Percentiles rank a stretch among this genome's conserved stretches.
Conservation (phyloP, 2,888 invertebrate genomes). For the Bellardia bayeri region DNA sequence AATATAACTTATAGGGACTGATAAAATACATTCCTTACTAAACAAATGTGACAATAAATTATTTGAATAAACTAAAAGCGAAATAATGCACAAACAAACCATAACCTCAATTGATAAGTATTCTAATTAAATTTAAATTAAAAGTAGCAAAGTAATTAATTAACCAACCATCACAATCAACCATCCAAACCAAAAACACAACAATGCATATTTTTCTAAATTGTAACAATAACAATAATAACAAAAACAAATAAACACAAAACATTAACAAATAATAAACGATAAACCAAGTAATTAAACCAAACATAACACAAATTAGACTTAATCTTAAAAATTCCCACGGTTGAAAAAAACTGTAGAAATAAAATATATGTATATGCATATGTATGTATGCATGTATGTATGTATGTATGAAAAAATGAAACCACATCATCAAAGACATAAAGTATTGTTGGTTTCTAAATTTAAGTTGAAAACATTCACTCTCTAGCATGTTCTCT, state of each 20-base stretch:
- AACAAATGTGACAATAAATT: constrained; percentile 18
- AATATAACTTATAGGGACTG: neutral
- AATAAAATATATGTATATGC: neutral
- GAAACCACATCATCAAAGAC: constrained; percentile 39
- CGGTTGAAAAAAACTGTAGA: constrained; percentile 34
- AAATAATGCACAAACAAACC: constrained; percentile 36
- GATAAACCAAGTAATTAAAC: constrained; percentile 47
- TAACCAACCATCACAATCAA: constrained; percentile 40
- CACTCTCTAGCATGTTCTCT: constrained; percentile 16
- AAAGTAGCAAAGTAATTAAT: constrained; percentile 63
- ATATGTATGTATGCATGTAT: too few species aligned
- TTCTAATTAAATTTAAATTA: constrained; percentile 64
- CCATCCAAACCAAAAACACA: constrained; percentile 1
- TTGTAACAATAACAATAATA: constrained; percentile 40
- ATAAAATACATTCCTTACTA: constrained; percentile 2
- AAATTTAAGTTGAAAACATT: neutral
- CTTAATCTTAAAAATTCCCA: constrained; percentile 65
- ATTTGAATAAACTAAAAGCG: constrained; percentile 20
- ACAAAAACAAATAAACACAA: constrained; percentile 11
- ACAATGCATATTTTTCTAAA: constrained; percentile 25
- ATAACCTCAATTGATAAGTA: constrained; percentile 72
- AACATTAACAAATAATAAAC: constrained; percentile 59
- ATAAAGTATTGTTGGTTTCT: neutral
- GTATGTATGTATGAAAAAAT: neutral
- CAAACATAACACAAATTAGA: constrained; percentile 40